Evolutionary conservation across 2,888 invertebrate genomes (phyloP), one percentile per base, ranked within the genome.

Genomic region (Digitonthophagus gazella): DNA sequence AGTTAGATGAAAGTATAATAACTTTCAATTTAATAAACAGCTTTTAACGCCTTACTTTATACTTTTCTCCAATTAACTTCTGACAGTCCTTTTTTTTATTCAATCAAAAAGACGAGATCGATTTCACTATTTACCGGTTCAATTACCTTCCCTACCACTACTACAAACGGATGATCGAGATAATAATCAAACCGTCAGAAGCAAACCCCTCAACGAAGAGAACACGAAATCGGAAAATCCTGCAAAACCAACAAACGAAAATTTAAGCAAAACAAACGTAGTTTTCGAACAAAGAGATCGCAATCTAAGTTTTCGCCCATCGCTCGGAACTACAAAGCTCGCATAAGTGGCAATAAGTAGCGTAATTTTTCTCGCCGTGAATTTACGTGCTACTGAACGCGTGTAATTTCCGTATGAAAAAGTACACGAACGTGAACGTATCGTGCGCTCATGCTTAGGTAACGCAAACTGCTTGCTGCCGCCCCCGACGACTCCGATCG

Each of bases 391-490:
- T 44, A 44, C 11, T 44, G 28, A 44, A 11, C 28, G 28, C 28
- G 28, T 44, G 28, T 44, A 44, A 44, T 44, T 44, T 44, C 28
- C 28, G 28, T 44, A 44, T 44, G 28, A 44, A 44, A 44, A 44
- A 44, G 28, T 44, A 44, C 28, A 44, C 28, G 28, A 44, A 44
- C 28, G 28, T 44, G 28, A 44, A 44, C 28, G 28, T 44, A 44
- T 44, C 28, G 28, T 44, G 28, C 28, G 28, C 28, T 61, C 16
- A 20, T 20, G 15, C 61, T n/a, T 18, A 61, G 61, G 61, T 19
- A 20, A 18, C 61, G 5, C 18, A 18, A 18, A 8, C 18, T 20
- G 20, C 19, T 19, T 20, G 19, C 18, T 6, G n/a, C 19, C 61
- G 19, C 18, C 61, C n/a, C 16, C 61, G 3, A 20, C 11, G 61